Evolutionary conservation across 30 jellyfish, hydroid and myxozoan genomes (phyloP), one percentile per base, ranked within the genome.

Genomic region (Turritopsis rubra): DNA sequence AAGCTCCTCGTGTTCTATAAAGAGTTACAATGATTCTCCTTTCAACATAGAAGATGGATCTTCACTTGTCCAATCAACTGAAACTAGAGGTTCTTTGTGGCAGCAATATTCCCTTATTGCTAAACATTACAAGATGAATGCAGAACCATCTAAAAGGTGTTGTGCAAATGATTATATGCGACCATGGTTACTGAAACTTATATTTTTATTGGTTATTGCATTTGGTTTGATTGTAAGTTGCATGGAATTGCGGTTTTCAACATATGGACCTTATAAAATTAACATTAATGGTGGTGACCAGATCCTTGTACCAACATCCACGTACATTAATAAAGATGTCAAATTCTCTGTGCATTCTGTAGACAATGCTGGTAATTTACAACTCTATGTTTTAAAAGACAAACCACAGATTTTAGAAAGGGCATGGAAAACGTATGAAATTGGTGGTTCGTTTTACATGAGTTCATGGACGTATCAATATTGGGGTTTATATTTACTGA

Each of bases 391-490:
- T 17, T 71, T 82, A 18, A 65, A 85, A 27, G 70, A 26, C 27
- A 41, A 65, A 29, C 88, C 88, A 7, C 20, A 82, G 19, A 31
- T 82, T 21, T 66, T 65, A 18, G 29, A 66, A 17, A 28, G 21
- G 18, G 7, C 53, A 21, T 17, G 72, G 19, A 54, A 65, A 18
- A 7, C 65, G 0, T 66, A 53, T 29, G 18, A 23, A 1, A 24
- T 26, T 52, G 96, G 92, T 0, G 81, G 52, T 52, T 24, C 81
- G 7, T 91, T 91, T 77, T 79, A 66, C 82, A 86, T 91, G 85
- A 80, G 93, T 8, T 91, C 97, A 7, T 91, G 97, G 97, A 29
- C 97, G 53, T 91, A 76, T 73, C 96, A 91, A 72, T 81, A 76
- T 74, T 91, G 97, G 97, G 84, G 84, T 23, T 53, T 87, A 23